These are phyloP conservation scores for Galendromus occidentalis DNA, from an alignment of 1,140 invertebrate species.

Conservation along the genomic window DNA sequence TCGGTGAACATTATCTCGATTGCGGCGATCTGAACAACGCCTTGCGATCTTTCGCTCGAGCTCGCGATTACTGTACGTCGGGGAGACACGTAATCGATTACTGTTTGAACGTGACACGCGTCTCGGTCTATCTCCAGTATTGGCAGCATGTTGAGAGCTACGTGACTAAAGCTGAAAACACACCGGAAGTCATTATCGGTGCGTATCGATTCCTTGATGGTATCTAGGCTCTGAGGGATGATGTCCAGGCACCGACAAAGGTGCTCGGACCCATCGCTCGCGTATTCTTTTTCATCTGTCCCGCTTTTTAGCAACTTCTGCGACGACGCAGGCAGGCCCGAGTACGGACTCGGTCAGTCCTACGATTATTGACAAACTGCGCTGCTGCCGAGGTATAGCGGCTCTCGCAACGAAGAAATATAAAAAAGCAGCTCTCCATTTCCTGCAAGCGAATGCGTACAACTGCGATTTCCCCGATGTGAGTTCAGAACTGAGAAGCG, in stretches of 20 bases:
- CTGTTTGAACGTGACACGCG: slow-evolving; percentile 96
- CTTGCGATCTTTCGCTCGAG: slow-evolving; percentile 90
- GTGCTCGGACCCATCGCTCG: too few relatives aligned
- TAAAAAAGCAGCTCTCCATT: slow-evolving; percentile 83
- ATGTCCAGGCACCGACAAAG: too few relatives aligned
- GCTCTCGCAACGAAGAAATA: slow-evolving; percentile 84
- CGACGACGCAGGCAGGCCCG: not conserved
- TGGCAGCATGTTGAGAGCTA: slow-evolving; percentile 94
- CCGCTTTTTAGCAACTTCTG: not conserved
- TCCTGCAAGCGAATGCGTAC: slow-evolving; percentile 78
- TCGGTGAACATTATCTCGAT: slow-evolving; percentile 94
- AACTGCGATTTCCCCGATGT: slow-evolving; percentile 82
- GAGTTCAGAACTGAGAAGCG: too few relatives aligned
- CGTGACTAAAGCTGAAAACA: slow-evolving; percentile 85
- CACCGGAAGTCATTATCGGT: slow-evolving; percentile 63
- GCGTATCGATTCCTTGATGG: too few relatives aligned
- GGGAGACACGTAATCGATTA: slow-evolving; percentile 94
- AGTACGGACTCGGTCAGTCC: slow-evolving; percentile 28
- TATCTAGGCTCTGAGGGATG: too few relatives aligned
- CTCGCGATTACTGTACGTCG: slow-evolving; percentile 93
- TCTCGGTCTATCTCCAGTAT: slow-evolving; percentile 80
- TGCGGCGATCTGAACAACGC: slow-evolving; percentile 92
- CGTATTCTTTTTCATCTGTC: too few relatives aligned
- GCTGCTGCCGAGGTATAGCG: slow-evolving; percentile 79
- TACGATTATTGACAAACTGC: slow-evolving; percentile 62